A percentile compares a stretch with the other conserved stretches of the same genome.
Evolutionary conservation across 1,140 invertebrate species (phyloP).

Genomic region (Semibalanus balanoides): DNA sequence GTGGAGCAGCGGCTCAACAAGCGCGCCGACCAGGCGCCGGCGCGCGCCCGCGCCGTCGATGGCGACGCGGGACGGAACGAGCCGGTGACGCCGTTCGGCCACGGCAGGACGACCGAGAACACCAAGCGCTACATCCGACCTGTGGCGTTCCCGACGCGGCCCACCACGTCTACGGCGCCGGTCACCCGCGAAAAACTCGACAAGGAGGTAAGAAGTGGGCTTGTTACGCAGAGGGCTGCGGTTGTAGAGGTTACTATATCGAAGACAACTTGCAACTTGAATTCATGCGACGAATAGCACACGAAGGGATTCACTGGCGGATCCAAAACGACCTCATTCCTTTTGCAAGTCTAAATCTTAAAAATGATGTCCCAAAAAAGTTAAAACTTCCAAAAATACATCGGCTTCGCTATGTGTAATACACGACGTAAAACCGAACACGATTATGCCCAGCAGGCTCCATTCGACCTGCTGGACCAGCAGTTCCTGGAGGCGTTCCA

Average conservation of each 20-base stretch:
- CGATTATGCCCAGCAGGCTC: background rate
- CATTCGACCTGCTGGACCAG: constrained; percentile 4
- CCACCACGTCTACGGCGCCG: background rate
- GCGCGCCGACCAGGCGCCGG: constrained; percentile 6
- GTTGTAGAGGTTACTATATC: too few relatives aligned
- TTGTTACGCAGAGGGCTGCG: too few relatives aligned
- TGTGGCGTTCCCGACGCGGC: background rate
- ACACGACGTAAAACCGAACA: too few relatives aligned
- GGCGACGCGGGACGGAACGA: constrained; percentile 51
- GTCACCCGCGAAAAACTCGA: background rate
- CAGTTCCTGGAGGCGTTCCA: background rate
- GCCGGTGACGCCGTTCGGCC: constrained; percentile 40
- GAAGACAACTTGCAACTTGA: too few relatives aligned
- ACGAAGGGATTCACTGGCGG: too few relatives aligned
- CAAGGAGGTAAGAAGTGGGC: constrained; percentile 1
- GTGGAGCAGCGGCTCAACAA: constrained; percentile 38
- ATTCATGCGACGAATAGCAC: too few relatives aligned
- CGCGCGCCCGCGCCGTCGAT: too few relatives aligned
- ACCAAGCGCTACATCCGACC: constrained; percentile 1
- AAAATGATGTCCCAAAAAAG: too few relatives aligned
- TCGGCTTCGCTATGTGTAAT: too few relatives aligned
- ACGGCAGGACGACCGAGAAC: background rate
- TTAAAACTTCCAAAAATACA: too few relatives aligned
- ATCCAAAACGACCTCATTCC: too few relatives aligned
- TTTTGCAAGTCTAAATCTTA: too few relatives aligned